phyloP scores from a whole-genome alignment of 1,140 invertebrate species.

The Pristionchus pacificus region DNA sequence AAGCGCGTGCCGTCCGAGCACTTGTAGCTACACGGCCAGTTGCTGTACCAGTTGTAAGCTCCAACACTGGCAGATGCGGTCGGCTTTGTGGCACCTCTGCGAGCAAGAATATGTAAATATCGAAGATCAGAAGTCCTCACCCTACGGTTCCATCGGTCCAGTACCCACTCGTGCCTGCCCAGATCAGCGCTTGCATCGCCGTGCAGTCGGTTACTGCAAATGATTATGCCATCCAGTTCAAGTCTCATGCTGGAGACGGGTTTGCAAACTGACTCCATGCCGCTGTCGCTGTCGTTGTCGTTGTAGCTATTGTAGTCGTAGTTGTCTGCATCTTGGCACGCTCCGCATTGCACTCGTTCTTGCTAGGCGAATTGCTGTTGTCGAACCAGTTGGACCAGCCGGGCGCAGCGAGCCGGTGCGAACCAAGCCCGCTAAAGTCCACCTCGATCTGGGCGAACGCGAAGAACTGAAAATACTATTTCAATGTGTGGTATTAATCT shows the following conservation, averaged over 20 bases:
- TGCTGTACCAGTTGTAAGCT: background rate
- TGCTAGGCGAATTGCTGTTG: background rate
- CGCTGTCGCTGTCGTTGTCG: too few relatives aligned
- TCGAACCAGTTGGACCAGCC: background rate
- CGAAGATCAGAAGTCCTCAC: too few relatives aligned
- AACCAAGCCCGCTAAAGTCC: background rate
- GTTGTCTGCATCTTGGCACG: background rate
- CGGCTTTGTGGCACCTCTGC: background rate
- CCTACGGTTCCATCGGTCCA: too few relatives aligned
- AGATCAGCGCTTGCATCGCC: too few relatives aligned
- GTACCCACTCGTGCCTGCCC: too few relatives aligned
- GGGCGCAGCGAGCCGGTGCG: too few relatives aligned
- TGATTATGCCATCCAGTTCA: too few relatives aligned
- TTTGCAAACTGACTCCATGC: background rate
- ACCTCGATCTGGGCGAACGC: background rate
- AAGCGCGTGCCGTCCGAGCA: background rate
- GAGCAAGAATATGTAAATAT: background rate
- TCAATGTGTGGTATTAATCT: too few relatives aligned
- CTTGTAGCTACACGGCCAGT: background rate
- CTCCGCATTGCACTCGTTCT: background rate
- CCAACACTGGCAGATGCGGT: too few relatives aligned
- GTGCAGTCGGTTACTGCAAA: too few relatives aligned
- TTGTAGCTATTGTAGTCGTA: too few relatives aligned
- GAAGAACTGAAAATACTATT: background rate
- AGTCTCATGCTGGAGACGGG: too few relatives aligned